A percentile compares a stretch with the other conserved stretches of the same genome.
These are phyloP conservation scores for Muntiacus reevesi DNA, from an alignment of 2,113 vertebrate genomes.

Conservation along the genomic window DNA sequence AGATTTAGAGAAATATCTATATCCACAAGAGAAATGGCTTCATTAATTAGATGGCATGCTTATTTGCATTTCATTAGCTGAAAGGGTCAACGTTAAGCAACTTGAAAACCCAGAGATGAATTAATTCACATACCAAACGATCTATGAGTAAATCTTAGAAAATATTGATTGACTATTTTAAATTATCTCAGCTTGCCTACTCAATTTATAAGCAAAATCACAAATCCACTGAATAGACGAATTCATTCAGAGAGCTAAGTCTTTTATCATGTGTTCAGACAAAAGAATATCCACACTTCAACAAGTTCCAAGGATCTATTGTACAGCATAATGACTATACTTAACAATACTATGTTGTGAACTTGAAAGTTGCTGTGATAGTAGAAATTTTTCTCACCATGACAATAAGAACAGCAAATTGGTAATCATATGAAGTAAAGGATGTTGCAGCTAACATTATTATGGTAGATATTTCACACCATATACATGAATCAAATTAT, in stretches of 20 bases:
- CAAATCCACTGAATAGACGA: neutral
- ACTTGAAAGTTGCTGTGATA: neutral
- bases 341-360: neutral
- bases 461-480: neutral
- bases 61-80: conserved; percentile 68
- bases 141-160: conserved; percentile 44
- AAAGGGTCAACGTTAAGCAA: conserved; percentile 64
- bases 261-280: neutral
- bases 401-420: neutral
- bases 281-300: neutral
- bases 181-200: conserved; percentile 61
- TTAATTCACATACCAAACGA: conserved; percentile 54
- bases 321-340: neutral
- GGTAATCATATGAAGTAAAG: neutral
- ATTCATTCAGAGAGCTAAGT: neutral
- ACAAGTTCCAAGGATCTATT: neutral
- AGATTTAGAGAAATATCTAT: conserved; percentile 66
- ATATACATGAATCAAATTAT: neutral
- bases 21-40: conserved; percentile 69
- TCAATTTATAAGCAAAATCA: conserved; percentile 42
- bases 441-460: neutral
- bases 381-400: neutral
- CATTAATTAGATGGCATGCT: conserved; percentile 68
- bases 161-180: conserved; percentile 47
- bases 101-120: conserved; percentile 33